Conservation (phyloP, 2,113 vertebrate genomes). For the Anser brachyrhynchus region DNA sequence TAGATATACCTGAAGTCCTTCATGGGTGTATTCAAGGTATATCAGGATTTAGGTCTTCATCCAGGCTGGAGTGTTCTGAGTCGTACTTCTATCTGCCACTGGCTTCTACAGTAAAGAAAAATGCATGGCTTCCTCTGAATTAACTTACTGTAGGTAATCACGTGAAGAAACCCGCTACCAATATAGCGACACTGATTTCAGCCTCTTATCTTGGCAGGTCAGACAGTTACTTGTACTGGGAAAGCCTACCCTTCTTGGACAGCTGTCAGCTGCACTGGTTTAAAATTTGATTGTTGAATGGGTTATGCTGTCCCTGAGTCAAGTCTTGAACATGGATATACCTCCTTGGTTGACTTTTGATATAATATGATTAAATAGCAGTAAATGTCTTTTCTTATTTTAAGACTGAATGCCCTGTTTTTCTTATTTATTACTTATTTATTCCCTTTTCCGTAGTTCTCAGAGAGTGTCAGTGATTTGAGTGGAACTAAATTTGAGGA, state of each 20-base stretch:
- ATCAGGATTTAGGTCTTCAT: background rate
- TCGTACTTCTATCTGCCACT: background rate
- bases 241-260: background rate
- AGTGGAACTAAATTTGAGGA: constrained; percentile 87
- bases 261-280: background rate
- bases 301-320: background rate
- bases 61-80: background rate
- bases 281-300: background rate
- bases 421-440: constrained; percentile 29
- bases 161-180: background rate
- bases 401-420: background rate
- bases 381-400: background rate
- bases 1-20: background rate
- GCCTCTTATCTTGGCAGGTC: background rate
- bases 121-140: background rate
- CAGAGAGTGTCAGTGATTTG: constrained; percentile 83
- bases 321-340: background rate
- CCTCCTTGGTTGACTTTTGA: background rate
- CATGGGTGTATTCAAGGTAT: background rate
- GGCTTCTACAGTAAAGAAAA: background rate
- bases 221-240: background rate
- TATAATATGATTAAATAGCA: background rate
- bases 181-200: background rate
- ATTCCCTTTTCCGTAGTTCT: constrained; percentile 77
- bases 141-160: background rate